Percentiles rank a stretch among this genome's conserved stretches.
phyloP scores from a whole-genome alignment of 2,888 invertebrate genomes.

The Ametastegia equiseti region DNA sequence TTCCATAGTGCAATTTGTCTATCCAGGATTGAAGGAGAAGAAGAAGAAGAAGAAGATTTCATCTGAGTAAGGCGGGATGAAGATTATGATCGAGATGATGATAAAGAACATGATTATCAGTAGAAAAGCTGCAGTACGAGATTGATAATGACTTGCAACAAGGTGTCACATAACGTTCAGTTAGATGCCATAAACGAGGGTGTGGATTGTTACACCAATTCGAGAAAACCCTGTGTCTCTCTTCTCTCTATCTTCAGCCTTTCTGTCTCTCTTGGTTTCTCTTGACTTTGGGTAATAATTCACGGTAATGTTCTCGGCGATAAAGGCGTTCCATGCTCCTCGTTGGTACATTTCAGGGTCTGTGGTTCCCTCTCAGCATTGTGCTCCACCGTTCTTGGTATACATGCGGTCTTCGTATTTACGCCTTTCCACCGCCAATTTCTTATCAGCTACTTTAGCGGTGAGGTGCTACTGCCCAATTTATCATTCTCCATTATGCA shows the following conservation, averaged over 20 bases:
- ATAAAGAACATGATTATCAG: neutral
- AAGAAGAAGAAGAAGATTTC: too few species aligned
- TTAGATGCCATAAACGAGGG: conserved; percentile 22
- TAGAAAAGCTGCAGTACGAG: neutral
- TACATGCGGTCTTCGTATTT: conserved; percentile 33
- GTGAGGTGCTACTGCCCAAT: conserved; percentile 43
- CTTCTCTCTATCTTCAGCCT: neutral
- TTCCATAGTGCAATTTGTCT: too few species aligned
- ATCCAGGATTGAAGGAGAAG: too few species aligned
- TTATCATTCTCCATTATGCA: conserved; percentile 47
- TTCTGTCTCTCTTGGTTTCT: conserved; percentile 7
- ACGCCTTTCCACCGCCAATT: conserved; percentile 38
- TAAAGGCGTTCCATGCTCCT: conserved; percentile 35
- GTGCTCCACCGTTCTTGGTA: conserved; percentile 3
- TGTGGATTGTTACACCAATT: conserved; percentile 22
- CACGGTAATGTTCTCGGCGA: conserved; percentile 46
- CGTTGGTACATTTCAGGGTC: conserved; percentile 26
- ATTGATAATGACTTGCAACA: neutral
- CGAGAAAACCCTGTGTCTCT: neutral
- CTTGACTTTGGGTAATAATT: conserved; percentile 43
- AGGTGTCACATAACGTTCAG: neutral
- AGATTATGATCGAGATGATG: neutral
- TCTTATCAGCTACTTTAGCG: conserved; percentile 45
- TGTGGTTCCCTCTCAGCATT: neutral
- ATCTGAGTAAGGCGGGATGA: too few species aligned